Conservation (phyloP, 2,797 vertebrate species). For the Eulemur coronatus region DNA sequence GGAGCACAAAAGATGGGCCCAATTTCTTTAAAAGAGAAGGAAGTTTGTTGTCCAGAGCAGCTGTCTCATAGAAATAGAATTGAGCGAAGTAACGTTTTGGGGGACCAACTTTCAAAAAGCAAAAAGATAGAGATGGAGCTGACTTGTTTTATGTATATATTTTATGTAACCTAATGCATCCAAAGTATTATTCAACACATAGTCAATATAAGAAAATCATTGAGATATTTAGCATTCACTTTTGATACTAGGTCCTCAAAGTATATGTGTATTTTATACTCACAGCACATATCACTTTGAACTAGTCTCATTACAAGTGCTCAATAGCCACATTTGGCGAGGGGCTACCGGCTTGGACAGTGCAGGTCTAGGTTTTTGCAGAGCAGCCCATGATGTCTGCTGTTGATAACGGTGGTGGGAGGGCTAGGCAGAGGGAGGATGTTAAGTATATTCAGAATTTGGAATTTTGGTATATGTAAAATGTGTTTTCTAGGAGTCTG, state of each 20-base stretch:
- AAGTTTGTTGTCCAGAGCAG: neutral
- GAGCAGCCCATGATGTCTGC: neutral
- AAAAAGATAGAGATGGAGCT: rapidly evolving
- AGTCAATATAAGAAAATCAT: neutral
- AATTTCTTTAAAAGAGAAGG: too few species aligned
- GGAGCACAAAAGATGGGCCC: too few species aligned
- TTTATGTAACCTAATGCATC: neutral
- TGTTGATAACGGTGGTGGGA: neutral
- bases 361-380: rapidly evolving
- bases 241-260: neutral
- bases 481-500: neutral
- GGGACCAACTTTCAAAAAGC: rapidly evolving
- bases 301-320: neutral
- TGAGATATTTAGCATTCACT: rapidly evolving
- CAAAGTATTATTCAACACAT: neutral
- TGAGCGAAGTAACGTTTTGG: rapidly evolving
- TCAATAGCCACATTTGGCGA: rapidly evolving
- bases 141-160: too few species aligned
- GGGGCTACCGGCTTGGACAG: rapidly evolving
- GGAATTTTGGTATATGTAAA: neutral
- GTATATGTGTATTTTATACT: neutral
- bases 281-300: rapidly evolving
- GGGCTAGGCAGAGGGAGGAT: rapidly evolving
- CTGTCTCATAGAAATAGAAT: neutral
- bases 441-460: neutral